Conservation (phyloP, 2,113 vertebrate genomes). For the Theropithecus gelada region DNA sequence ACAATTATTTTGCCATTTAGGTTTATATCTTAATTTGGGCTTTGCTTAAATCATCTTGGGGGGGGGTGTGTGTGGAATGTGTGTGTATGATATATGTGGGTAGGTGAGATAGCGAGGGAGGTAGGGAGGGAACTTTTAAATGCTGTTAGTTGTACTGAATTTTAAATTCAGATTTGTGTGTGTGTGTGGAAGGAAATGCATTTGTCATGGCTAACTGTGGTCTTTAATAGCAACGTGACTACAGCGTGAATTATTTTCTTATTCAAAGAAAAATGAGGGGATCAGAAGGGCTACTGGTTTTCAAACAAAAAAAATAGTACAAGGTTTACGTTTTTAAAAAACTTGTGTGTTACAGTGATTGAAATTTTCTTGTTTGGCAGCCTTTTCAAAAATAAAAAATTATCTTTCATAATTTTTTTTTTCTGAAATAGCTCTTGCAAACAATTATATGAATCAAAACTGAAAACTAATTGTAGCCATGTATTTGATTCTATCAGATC, state of each 20-base stretch:
- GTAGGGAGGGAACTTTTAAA: background rate
- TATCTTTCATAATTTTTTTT: background rate
- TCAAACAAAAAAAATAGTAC: background rate
- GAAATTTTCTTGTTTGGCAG: slow-evolving; percentile 12
- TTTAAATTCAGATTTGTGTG: background rate
- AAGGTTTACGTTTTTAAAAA: background rate
- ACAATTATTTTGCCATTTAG: background rate
- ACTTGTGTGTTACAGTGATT: background rate
- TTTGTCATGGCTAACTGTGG: slow-evolving; percentile 2
- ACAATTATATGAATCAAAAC: background rate
- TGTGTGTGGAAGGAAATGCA: background rate
- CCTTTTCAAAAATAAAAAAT: background rate
- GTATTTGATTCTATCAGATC: background rate
- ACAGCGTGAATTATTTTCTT: background rate
- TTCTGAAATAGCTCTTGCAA: background rate
- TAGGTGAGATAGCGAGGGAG: fast-evolving
- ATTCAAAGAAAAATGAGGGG: background rate
- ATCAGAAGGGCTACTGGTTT: background rate
- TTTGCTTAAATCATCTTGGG: background rate
- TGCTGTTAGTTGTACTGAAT: background rate
- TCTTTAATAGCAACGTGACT: background rate
- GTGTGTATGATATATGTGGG: background rate
- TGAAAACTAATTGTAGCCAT: background rate
- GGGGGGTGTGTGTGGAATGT: background rate
- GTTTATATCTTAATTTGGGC: background rate